A percentile compares a stretch with the other conserved stretches of the same genome.
These are phyloP conservation scores for Triplophysa yarkandensis DNA, from an alignment of 2,797 vertebrate species.

Conservation along the genomic window DNA sequence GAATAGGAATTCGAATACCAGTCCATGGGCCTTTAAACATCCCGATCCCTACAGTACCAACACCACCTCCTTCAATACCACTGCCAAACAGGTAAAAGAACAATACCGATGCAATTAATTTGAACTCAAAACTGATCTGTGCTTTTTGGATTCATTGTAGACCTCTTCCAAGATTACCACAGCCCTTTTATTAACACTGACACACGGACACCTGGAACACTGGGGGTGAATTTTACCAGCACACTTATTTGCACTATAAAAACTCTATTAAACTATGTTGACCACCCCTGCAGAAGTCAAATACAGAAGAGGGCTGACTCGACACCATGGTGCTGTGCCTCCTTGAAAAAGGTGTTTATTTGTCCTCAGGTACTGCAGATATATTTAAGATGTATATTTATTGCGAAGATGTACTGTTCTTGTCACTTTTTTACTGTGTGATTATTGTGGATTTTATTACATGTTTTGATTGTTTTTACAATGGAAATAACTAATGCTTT, in stretches of 20 bases:
- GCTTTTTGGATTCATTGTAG: constrained; percentile 51
- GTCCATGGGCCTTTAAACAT: constrained; percentile 36
- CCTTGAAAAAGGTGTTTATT: constrained; percentile 83
- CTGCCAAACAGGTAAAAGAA: constrained; percentile 78
- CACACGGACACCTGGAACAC: constrained; percentile 25
- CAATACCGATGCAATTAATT: not conserved
- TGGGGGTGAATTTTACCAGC: constrained; percentile 67
- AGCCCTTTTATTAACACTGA: constrained; percentile 77
- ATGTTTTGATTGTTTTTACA: constrained; percentile 37
- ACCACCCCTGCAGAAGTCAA: constrained; percentile 63
- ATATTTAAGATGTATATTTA: constrained; percentile 96
- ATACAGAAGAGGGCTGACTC: constrained; percentile 68
- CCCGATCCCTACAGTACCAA: constrained; percentile 52
- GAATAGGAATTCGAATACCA: constrained; percentile 50
- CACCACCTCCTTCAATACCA: constrained; percentile 64
- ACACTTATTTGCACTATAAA: constrained; percentile 91
- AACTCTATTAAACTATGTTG: constrained; percentile 61
- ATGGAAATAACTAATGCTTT: constrained; percentile 11
- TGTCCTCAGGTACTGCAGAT: constrained; percentile 96
- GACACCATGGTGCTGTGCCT: constrained; percentile 81
- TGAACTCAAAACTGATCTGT: not conserved
- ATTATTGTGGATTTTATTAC: constrained; percentile 45
- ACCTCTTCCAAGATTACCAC: constrained; percentile 79
- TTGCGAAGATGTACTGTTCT: constrained; percentile 86
- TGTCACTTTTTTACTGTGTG: constrained; percentile 75